phyloP scores from a whole-genome alignment of 2,113 vertebrate genomes.

The Epinephelus cyanopodus region DNA sequence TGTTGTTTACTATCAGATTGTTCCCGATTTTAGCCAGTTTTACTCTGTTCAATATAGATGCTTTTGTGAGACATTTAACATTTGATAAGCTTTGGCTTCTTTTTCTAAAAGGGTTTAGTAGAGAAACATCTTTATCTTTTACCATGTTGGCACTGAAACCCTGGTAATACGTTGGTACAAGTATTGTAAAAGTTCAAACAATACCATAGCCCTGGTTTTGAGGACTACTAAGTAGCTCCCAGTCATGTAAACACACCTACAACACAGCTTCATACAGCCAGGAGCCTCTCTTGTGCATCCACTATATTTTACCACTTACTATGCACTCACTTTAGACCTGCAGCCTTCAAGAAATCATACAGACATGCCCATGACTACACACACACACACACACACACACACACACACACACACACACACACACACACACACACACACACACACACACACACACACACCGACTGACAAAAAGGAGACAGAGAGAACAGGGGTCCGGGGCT shows the following conservation, averaged over 20 bases:
- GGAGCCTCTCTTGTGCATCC: background rate
- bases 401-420: conserved; percentile 18
- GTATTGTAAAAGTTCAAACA: background rate
- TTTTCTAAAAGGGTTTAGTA: background rate
- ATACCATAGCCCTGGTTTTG: background rate
- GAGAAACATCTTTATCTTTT: background rate
- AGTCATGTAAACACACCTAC: background rate
- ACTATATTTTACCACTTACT: background rate
- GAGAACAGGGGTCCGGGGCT: conserved; percentile 49
- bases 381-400: background rate
- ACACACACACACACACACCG: conserved; percentile 11
- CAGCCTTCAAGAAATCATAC: background rate
- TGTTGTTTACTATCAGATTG: background rate
- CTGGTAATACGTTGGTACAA: background rate
- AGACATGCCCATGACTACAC: background rate
- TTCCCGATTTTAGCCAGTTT: background rate
- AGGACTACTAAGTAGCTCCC: background rate
- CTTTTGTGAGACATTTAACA: background rate
- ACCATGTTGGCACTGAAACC: background rate
- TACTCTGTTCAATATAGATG: background rate
- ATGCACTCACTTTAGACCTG: background rate
- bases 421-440: conserved; percentile 1
- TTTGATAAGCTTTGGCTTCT: background rate
- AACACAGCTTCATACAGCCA: background rate
- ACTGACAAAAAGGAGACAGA: conserved; percentile 33